Conservation (phyloP, 2,797 vertebrate genomes). For the Girardinus metallicus region DNA sequence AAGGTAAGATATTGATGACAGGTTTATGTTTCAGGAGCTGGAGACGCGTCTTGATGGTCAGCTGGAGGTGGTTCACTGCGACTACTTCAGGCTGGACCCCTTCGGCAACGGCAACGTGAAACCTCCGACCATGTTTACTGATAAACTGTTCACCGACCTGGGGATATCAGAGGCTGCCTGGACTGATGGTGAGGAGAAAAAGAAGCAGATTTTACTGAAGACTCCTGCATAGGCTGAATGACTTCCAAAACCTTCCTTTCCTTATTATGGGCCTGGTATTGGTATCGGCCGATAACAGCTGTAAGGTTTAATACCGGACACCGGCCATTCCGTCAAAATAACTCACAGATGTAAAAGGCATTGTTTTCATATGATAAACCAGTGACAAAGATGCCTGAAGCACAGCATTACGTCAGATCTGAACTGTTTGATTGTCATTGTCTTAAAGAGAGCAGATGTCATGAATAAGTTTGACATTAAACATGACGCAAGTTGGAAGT, state of each 20-base stretch:
- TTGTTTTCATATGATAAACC: too few relatives aligned
- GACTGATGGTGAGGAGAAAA: slow-evolving; percentile 84
- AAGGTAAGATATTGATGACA: not conserved
- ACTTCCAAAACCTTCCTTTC: not conserved
- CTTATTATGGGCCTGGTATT: too few relatives aligned
- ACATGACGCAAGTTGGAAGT: too few relatives aligned
- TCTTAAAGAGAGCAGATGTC: too few relatives aligned
- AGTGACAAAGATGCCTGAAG: not conserved
- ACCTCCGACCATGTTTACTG: slow-evolving; percentile 81
- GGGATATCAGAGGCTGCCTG: slow-evolving; percentile 86
- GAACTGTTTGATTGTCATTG: too few relatives aligned
- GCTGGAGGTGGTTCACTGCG: slow-evolving; percentile 88
- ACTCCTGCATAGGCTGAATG: not conserved
- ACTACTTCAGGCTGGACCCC: slow-evolving; percentile 91
- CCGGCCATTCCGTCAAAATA: too few relatives aligned
- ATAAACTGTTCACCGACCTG: slow-evolving; percentile 86
- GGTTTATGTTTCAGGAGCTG: slow-evolving; percentile 79
- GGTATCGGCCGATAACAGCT: too few relatives aligned
- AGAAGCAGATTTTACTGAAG: not conserved
- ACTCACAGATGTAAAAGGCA: too few relatives aligned
- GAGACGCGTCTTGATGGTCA: slow-evolving; percentile 79
- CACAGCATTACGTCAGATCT: not conserved
- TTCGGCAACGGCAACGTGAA: slow-evolving; percentile 64
- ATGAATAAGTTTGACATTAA: too few relatives aligned
- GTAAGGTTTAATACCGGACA: too few relatives aligned